Percentiles rank a stretch among this genome's conserved stretches.
Evolutionary conservation across 2,113 vertebrate genomes (phyloP).

Genomic region (Aplodontia rufa): DNA sequence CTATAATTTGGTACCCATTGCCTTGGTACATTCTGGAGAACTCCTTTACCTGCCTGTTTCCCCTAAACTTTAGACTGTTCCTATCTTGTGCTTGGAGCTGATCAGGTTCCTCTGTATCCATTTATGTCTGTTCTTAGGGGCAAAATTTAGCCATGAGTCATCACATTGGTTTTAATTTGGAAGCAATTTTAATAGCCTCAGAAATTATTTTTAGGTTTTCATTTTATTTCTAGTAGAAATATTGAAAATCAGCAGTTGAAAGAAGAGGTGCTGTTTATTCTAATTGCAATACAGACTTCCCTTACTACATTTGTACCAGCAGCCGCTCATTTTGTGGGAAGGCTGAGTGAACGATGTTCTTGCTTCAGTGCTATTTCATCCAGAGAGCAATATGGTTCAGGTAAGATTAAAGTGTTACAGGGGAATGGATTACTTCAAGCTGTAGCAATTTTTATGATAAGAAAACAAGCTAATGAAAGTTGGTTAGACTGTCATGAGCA

Average conservation of each 20-base stretch:
- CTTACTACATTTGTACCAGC: neutral
- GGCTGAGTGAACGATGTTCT: neutral
- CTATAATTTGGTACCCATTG: neutral
- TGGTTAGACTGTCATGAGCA: constrained; percentile 4
- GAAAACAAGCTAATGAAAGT: constrained; percentile 56
- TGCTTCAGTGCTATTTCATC: neutral
- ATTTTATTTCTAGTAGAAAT: constrained; percentile 54
- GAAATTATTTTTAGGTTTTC: neutral
- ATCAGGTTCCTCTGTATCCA: neutral
- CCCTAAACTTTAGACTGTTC: neutral
- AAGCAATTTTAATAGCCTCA: constrained; percentile 35
- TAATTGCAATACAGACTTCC: neutral
- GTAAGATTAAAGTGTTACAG: neutral
- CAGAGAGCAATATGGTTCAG: neutral
- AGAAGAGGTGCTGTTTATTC: constrained; percentile 4
- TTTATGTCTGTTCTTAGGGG: neutral
- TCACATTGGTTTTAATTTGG: constrained; percentile 33
- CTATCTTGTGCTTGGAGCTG: neutral
- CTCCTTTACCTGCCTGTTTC: neutral
- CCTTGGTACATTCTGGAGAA: neutral
- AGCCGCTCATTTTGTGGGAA: neutral
- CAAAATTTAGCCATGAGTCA: neutral
- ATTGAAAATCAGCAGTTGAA: constrained; percentile 14
- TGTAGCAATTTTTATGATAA: constrained; percentile 43
- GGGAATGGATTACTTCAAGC: neutral